These are phyloP conservation scores for Drosophila seclusa DNA, from an alignment of 2,888 invertebrate species.

Conservation along the genomic window DNA sequence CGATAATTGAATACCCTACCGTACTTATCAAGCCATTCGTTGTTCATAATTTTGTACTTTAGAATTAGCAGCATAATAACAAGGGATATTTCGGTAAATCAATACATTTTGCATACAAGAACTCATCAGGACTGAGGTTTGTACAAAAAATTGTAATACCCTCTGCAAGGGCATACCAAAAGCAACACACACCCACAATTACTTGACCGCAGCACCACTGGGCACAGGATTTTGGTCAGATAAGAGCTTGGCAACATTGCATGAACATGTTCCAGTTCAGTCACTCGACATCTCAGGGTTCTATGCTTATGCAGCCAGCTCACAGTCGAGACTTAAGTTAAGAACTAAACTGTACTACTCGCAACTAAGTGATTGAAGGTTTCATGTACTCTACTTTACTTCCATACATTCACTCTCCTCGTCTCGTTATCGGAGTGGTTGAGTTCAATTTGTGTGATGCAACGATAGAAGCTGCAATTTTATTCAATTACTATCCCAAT, in stretches of 20 bases:
- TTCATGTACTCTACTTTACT: background rate
- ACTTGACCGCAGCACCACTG: slow-evolving; percentile 28
- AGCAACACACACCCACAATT: background rate
- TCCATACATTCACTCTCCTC: background rate
- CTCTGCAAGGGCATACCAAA: background rate
- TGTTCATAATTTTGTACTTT: background rate
- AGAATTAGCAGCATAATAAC: background rate
- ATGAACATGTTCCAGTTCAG: slow-evolving; percentile 38
- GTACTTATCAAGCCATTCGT: background rate
- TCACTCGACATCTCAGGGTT: slow-evolving; percentile 10
- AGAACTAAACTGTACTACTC: slow-evolving; percentile 22
- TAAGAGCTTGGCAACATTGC: slow-evolving; percentile 36
- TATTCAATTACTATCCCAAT: slow-evolving; percentile 33
- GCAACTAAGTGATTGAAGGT: slow-evolving; percentile 35
- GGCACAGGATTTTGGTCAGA: slow-evolving; percentile 29
- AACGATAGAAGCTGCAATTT: slow-evolving; percentile 13
- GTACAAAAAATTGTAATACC: background rate
- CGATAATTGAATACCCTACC: background rate
- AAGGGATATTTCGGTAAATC: background rate
- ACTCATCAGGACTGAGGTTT: background rate
- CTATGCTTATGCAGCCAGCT: slow-evolving; percentile 8
- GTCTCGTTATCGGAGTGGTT: slow-evolving; percentile 1
- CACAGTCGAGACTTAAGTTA: slow-evolving; percentile 18
- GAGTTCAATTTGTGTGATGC: slow-evolving; percentile 18
- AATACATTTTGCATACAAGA: background rate